Evolutionary conservation across 2,888 invertebrate species (phyloP).

Genomic region (Lottia scabra): DNA sequence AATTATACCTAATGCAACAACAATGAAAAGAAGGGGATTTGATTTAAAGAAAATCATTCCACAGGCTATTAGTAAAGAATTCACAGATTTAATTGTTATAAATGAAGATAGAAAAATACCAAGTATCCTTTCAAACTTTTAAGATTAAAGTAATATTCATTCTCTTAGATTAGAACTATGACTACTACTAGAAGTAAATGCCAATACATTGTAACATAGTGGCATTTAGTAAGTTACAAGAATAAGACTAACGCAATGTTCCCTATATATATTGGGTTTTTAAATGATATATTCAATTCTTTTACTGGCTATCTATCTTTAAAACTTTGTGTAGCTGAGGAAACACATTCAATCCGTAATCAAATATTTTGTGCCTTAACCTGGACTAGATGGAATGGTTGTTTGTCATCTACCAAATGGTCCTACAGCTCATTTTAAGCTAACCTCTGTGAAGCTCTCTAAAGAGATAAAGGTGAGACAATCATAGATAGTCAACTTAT

Average conservation of each 20-base stretch:
- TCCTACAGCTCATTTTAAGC: constrained; percentile 95
- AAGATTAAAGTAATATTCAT: background rate
- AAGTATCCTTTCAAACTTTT: constrained; percentile 73
- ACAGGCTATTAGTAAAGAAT: constrained; percentile 80
- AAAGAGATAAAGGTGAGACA: constrained; percentile 59
- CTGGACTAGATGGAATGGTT: constrained; percentile 82
- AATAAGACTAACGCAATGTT: too few relatives aligned
- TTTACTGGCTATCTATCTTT: too few relatives aligned
- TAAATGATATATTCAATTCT: too few relatives aligned
- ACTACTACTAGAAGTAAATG: too few relatives aligned
- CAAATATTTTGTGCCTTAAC: too few relatives aligned
- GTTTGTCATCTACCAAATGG: constrained; percentile 95
- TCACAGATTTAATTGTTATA: constrained; percentile 71
- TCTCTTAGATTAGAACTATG: too few relatives aligned
- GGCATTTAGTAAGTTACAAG: too few relatives aligned
- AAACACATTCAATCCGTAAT: too few relatives aligned
- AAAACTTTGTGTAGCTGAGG: too few relatives aligned
- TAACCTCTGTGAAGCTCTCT: constrained; percentile 88
- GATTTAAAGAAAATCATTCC: constrained; percentile 93
- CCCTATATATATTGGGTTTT: too few relatives aligned
- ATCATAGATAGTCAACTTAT: too few relatives aligned
- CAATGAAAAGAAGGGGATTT: constrained; percentile 87
- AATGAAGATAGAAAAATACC: constrained; percentile 95
- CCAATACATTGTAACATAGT: too few relatives aligned
- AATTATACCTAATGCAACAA: constrained; percentile 91